Evolutionary conservation across 2,888 invertebrate genomes (phyloP).

Genomic region (Spodoptera exigua): DNA sequence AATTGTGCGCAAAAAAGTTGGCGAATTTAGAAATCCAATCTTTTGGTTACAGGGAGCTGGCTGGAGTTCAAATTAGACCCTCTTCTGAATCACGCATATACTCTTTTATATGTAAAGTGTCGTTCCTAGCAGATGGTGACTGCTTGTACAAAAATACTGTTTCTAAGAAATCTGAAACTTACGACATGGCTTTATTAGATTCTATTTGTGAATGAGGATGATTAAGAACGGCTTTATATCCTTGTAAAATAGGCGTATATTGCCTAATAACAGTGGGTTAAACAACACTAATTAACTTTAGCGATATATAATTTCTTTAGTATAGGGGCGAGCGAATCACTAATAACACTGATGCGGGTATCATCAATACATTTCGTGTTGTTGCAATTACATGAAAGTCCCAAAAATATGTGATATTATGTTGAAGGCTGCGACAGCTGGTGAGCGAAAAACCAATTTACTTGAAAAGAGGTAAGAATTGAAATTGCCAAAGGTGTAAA

Average conservation of each 20-base stretch:
- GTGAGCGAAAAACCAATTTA: neutral
- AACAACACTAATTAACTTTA: slow-evolving; percentile 25
- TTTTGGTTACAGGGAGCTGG: slow-evolving; percentile 36
- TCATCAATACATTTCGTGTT: neutral
- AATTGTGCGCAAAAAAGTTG: slow-evolving; percentile 21
- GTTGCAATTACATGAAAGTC: neutral
- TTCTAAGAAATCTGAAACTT: slow-evolving; percentile 30
- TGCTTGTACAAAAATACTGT: slow-evolving; percentile 34
- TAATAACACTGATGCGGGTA: slow-evolving; percentile 28
- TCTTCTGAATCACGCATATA: slow-evolving; percentile 48
- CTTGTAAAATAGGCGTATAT: too few species aligned
- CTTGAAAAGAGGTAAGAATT: slow-evolving; percentile 2
- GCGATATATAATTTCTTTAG: slow-evolving; percentile 54
- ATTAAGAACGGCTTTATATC: neutral
- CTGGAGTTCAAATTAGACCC: slow-evolving; percentile 49
- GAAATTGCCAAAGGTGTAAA: slow-evolving; percentile 1
- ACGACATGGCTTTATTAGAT: slow-evolving; percentile 11
- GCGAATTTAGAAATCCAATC: slow-evolving; percentile 43
- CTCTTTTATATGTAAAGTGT: slow-evolving; percentile 43
- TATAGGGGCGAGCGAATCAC: slow-evolving; percentile 41
- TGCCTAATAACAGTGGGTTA: too few species aligned
- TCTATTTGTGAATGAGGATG: neutral
- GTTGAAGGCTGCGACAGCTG: neutral
- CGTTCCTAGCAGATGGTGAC: slow-evolving; percentile 42
- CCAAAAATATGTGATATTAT: too few species aligned